phyloP scores from a whole-genome alignment of 2,888 invertebrate species.

The Cataglyphis altisquamis region DNA sequence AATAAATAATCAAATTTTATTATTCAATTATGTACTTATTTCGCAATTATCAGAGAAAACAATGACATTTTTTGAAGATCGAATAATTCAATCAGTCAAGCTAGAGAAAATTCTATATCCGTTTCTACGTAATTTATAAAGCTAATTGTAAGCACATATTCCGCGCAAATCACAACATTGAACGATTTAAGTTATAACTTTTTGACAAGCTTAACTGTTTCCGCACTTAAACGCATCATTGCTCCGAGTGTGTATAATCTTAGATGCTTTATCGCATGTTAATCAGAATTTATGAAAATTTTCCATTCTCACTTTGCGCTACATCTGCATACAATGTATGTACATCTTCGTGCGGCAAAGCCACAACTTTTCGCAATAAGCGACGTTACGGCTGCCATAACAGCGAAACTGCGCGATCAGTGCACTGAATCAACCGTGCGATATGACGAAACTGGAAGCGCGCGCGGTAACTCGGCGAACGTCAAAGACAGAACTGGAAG shows the following conservation, averaged over 20 bases:
- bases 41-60: background rate
- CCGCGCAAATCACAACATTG: background rate
- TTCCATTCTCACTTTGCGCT: conserved; percentile 30
- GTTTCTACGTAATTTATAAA: background rate
- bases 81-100: conserved; percentile 5
- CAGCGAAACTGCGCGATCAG: conserved; percentile 53
- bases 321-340: background rate
- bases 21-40: background rate
- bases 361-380: conserved; percentile 55
- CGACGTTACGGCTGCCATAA: conserved; percentile 55
- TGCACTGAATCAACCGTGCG: conserved; percentile 20
- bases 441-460: conserved; percentile 18
- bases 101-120: background rate
- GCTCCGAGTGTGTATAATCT: conserved; percentile 27
- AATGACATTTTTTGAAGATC: background rate
- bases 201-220: conserved; percentile 21
- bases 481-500: conserved; percentile 30
- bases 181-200: conserved; percentile 15
- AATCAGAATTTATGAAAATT: conserved; percentile 53
- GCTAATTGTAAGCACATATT: background rate
- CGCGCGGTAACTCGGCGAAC: conserved; percentile 4
- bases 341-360: conserved; percentile 40
- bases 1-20: background rate
- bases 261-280: conserved; percentile 46
- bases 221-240: conserved; percentile 21